Evolutionary conservation across 2,797 vertebrate genomes (phyloP).

Genomic region (Luscinia luscinia): DNA sequence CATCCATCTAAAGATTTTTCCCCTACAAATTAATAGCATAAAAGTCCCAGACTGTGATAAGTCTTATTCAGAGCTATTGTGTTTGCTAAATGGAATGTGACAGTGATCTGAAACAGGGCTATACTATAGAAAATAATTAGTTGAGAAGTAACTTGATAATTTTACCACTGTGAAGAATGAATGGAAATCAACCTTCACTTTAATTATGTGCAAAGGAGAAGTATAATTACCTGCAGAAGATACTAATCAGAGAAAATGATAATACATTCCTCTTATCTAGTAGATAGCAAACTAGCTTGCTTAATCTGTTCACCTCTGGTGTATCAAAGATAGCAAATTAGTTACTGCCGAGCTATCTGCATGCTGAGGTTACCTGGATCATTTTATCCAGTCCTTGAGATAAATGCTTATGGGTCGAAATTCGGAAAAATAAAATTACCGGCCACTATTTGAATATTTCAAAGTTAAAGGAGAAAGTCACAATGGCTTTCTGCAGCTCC

Average conservation of each 20-base stretch:
- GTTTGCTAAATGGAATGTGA: constrained; percentile 83
- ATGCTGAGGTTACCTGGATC: constrained; percentile 35
- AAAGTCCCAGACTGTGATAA: constrained; percentile 75
- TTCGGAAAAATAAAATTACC: constrained; percentile 34
- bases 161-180: constrained; percentile 76
- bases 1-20: constrained; percentile 83
- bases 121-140: constrained; percentile 82
- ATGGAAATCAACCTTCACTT: constrained; percentile 77
- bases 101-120: constrained; percentile 74
- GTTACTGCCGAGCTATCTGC: constrained; percentile 48
- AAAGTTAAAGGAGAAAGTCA: constrained; percentile 29
- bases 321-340: constrained; percentile 64
- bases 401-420: constrained; percentile 21
- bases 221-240: constrained; percentile 79
- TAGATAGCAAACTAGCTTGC: constrained; percentile 71
- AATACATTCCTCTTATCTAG: constrained; percentile 73
- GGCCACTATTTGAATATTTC: background rate
- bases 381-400: constrained; percentile 36
- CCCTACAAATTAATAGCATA: constrained; percentile 76
- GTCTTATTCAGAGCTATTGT: constrained; percentile 78
- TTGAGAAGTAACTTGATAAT: constrained; percentile 83
- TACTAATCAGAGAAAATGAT: constrained; percentile 77
- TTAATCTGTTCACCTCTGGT: constrained; percentile 73
- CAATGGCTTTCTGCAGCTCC: background rate
- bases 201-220: constrained; percentile 80